Base-by-base conservation (phyloP, 35 echinoderm and acorn worm genomes). In the Apostichopus parvimensis region DNA sequence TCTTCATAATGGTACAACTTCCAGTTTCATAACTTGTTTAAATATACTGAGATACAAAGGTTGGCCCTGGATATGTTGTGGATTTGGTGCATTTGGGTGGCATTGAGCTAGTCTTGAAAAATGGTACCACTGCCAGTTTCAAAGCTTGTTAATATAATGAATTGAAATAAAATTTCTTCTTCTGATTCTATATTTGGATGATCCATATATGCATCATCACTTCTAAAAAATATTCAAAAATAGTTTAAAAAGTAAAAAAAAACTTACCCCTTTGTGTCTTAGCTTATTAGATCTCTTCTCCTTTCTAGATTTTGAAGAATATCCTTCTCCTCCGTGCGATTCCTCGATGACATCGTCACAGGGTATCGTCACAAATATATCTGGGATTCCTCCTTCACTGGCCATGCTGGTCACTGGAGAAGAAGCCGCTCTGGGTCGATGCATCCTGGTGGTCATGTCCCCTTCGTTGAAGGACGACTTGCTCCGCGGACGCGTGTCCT, bases 381-480 rank as follows among this genome's bases (percentile, higher is more conserved):
- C 89, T 15, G 89, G 89, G 5, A 91, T 73, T 23, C 72, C 72
- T 3, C 89, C 89, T 14, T 79, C 89, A 13, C 72, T 60, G n/a
- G 72, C 9, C 10, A 91, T 79, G 76, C 89, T 57, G 17, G 71
- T 79, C 13, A 91, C 89, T 8, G 89, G 89, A 53, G 89, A 91
- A 24, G 89, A 91, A 0, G 89, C 89, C 56, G 89, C 89, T 53
- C 89, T 34, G 9, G 89, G 89, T 56, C 89, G 71, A 59, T 91
- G 89, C 28, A 91, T 79, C 56, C 89, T 77, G 4, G 71, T 77
- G 1, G 72, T 79, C 52, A 91, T 91, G 14, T 91, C 89, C 56
- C 72, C 71, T 15, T 91, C 89, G 73, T 91, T 91, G 15, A 91
- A 91, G 2, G 89, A 91, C 4, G 89, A 91, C 53, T 91, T 91